phyloP scores from a whole-genome alignment of 2,113 vertebrate species.

The Galeopterus variegatus region DNA sequence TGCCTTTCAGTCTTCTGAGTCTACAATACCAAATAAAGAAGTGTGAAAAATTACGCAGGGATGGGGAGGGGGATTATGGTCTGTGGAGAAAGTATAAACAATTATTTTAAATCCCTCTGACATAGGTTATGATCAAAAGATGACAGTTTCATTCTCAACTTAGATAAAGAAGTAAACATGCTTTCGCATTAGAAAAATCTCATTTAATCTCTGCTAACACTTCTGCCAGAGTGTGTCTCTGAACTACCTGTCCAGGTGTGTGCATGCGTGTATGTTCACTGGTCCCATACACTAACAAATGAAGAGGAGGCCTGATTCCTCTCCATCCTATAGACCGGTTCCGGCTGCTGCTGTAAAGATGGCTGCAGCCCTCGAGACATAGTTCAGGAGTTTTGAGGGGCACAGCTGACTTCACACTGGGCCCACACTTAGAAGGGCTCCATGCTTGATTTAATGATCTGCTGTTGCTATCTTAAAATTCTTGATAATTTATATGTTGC shows the following conservation, averaged over 20 bases:
- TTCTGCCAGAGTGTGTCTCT: background rate
- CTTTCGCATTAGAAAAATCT: background rate
- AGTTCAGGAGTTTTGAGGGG: background rate
- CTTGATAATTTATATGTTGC: background rate
- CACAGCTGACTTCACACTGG: background rate
- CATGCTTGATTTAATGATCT: background rate
- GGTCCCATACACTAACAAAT: background rate
- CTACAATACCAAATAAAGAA: background rate
- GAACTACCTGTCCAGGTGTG: no score
- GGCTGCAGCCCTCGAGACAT: fast-evolving
- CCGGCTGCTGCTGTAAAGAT: background rate
- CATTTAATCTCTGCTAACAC: background rate
- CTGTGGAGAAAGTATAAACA: background rate
- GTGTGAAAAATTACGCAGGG: background rate
- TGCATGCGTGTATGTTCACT: no score
- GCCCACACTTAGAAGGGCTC: background rate
- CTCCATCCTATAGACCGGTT: background rate
- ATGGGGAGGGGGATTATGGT: no score
- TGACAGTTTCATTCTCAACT: slow-evolving; percentile 10
- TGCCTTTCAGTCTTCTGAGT: background rate
- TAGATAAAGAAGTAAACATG: background rate
- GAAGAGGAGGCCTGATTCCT: background rate
- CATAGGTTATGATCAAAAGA: background rate
- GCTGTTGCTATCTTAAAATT: background rate
- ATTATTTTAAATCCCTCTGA: background rate